Conservation (phyloP, 2,113 vertebrate species). For the Bubo blakistoni region DNA sequence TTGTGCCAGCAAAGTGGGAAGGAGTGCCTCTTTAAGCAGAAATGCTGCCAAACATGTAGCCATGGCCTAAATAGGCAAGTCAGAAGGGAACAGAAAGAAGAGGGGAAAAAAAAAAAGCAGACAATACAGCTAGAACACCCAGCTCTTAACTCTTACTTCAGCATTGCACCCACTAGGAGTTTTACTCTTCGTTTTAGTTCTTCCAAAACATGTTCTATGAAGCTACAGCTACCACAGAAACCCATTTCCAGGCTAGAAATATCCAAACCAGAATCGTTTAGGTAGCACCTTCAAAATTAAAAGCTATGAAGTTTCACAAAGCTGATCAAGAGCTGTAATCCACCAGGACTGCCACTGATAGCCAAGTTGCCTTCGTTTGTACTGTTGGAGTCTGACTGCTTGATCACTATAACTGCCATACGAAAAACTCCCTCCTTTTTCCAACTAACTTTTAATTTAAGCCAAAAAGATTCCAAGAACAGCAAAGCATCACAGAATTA, state of each 20-base stretch:
- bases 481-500: neutral
- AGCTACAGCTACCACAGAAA: neutral
- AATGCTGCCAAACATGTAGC: slow-evolving; percentile 54
- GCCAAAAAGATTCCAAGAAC: neutral
- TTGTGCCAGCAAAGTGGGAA: slow-evolving; percentile 8
- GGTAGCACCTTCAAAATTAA: neutral
- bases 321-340: neutral
- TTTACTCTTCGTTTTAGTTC: neutral
- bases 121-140: neutral
- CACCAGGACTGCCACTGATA: neutral
- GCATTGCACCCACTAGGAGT: neutral
- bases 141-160: slow-evolving; percentile 12
- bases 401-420: fast-evolving
- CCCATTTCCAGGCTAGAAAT: neutral
- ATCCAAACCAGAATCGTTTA: neutral
- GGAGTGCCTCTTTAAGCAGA: slow-evolving; percentile 49
- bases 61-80: slow-evolving; percentile 60
- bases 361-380: fast-evolving
- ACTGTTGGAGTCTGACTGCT: neutral
- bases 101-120: neutral
- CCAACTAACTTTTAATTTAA: neutral
- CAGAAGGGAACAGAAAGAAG: neutral
- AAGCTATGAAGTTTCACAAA: neutral
- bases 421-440: neutral
- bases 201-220: neutral